Percentiles rank a stretch among this genome's conserved stretches.
Evolutionary conservation across 2,797 vertebrate species (phyloP).

Genomic region (Loriculus beryllinus): DNA sequence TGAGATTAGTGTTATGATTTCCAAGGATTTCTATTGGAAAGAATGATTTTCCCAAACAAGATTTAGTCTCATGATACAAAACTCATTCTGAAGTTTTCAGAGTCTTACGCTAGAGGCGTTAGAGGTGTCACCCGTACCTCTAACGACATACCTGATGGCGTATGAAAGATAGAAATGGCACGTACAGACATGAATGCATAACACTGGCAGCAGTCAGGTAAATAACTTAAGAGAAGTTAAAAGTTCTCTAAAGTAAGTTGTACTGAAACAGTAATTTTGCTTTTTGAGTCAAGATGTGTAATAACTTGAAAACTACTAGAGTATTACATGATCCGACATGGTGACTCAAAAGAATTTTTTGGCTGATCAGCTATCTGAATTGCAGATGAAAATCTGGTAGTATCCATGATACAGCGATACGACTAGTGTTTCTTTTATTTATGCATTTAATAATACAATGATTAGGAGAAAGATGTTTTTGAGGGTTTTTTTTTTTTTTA

Average conservation of each 20-base stretch:
- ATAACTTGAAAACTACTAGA: background rate
- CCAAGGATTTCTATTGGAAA: background rate
- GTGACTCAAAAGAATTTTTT: background rate
- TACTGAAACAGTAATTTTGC: background rate
- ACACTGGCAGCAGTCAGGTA: background rate
- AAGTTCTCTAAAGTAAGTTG: background rate
- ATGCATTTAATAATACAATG: conserved; percentile 27
- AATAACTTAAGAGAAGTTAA: background rate
- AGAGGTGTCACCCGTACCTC: background rate
- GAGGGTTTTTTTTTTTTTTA: background rate
- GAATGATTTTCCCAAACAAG: background rate
- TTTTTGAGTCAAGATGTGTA: background rate
- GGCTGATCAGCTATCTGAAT: background rate
- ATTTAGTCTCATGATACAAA: background rate
- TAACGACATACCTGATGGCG: background rate
- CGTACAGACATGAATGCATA: background rate
- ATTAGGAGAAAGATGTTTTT: conserved; percentile 14
- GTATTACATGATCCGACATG: background rate
- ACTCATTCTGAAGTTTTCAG: background rate
- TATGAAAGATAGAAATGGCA: background rate
- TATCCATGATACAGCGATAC: background rate
- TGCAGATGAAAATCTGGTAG: background rate
- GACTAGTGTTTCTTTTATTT: background rate
- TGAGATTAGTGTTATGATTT: background rate
- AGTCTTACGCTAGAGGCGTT: background rate